Percentiles rank a stretch among this genome's conserved stretches.
These are phyloP conservation scores for Melanotaenia parkinsoni DNA, from an alignment of 2,797 vertebrate species.

Conservation along the genomic window DNA sequence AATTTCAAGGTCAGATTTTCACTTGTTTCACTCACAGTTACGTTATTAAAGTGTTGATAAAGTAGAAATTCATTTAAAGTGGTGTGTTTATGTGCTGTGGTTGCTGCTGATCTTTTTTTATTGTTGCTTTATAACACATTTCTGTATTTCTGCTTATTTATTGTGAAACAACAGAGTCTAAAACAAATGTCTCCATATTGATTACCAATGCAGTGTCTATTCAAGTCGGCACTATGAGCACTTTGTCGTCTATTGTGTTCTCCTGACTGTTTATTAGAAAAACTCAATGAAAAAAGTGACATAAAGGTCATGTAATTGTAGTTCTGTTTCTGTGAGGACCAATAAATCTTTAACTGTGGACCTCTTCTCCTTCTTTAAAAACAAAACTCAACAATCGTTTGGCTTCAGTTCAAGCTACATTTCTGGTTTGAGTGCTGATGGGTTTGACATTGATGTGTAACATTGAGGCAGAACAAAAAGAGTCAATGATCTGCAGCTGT, in stretches of 20 bases:
- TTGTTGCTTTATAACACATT: not conserved
- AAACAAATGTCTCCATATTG: not conserved
- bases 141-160: not conserved
- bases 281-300: not conserved
- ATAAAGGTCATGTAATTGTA: not conserved
- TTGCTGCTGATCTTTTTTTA: not conserved
- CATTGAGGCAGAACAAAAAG: no score
- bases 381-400: no score
- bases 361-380: not conserved
- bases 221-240: not conserved
- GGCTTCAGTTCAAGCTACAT: no score
- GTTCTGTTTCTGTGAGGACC: not conserved
- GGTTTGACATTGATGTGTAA: no score
- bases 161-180: not conserved
- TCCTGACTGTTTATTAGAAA: not conserved
- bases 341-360: not conserved
- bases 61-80: not conserved
- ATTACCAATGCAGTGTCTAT: not conserved
- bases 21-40: not conserved
- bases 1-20: not conserved
- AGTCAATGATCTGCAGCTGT: no score
- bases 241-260: not conserved
- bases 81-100: no score
- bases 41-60: not conserved
- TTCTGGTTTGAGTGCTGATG: no score